phyloP scores from a whole-genome alignment of 2,113 vertebrate species.

The Ammodytes dubius region DNA sequence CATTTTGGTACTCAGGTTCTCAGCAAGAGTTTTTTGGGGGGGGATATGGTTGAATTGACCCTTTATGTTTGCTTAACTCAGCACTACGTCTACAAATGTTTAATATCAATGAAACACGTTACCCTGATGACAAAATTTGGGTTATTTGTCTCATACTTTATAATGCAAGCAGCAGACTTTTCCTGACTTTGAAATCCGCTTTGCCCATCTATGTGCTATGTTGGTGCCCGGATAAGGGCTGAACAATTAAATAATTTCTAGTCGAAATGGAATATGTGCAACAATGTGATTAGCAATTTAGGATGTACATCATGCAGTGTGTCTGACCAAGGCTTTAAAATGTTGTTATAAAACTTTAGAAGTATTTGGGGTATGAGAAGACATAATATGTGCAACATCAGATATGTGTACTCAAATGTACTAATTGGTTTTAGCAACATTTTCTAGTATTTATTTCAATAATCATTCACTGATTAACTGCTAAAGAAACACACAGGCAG shows the following conservation, averaged over 20 bases:
- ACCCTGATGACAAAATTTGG: not conserved
- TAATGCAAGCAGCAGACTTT: not conserved
- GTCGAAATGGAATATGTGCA: no score
- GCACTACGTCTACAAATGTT: no score
- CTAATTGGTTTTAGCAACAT: not conserved
- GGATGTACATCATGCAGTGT: no score
- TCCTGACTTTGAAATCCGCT: not conserved
- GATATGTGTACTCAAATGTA: not conserved
- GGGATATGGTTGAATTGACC: not conserved
- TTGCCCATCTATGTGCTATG: not conserved
- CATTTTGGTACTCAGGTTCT: not conserved
- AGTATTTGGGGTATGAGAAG: no score
- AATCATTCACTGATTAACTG: not conserved
- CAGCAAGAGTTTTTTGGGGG: no score
- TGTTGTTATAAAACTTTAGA: no score
- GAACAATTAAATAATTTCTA: no score
- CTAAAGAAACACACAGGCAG: not conserved
- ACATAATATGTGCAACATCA: no score
- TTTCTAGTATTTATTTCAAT: not conserved
- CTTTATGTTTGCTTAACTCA: not conserved
- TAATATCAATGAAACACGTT: no score
- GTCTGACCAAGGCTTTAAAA: no score
- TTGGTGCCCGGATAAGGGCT: not conserved
- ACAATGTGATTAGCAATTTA: no score
- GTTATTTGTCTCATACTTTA: not conserved